These are phyloP conservation scores for Drosophila yooni DNA, from an alignment of 2,888 invertebrate species.

Conservation along the genomic window DNA sequence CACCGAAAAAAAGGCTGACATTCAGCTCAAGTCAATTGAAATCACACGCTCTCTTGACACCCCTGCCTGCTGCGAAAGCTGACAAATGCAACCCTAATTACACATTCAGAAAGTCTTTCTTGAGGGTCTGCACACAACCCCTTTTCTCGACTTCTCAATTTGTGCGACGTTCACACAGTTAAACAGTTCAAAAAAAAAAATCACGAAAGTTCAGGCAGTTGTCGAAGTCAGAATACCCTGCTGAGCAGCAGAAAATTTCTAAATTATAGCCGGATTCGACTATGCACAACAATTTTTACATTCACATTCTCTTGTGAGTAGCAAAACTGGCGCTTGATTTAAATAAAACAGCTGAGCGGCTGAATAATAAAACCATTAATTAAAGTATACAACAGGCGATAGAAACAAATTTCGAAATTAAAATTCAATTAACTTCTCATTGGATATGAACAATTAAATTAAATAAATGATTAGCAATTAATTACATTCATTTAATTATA, in stretches of 20 bases:
- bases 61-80: slow-evolving; percentile 17
- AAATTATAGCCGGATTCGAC: neutral
- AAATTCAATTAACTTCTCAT: neutral
- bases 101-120: slow-evolving; percentile 31
- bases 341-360: neutral
- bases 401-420: neutral
- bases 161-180: slow-evolving; percentile 9
- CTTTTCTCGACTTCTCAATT: slow-evolving; percentile 4
- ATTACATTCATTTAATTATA: neutral
- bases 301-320: neutral
- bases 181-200: neutral
- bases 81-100: slow-evolving; percentile 70
- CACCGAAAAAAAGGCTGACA: neutral
- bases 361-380: neutral
- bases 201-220: neutral
- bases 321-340: neutral
- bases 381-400: neutral
- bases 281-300: neutral
- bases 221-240: slow-evolving; percentile 14
- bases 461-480: neutral
- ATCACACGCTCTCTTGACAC: slow-evolving; percentile 48
- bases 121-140: slow-evolving; percentile 19
- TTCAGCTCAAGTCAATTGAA: slow-evolving; percentile 11
- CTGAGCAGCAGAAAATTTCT: neutral
- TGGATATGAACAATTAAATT: neutral